Evolutionary conservation across 2,888 invertebrate species (phyloP).

Genomic region (Hypena proboscidalis): DNA sequence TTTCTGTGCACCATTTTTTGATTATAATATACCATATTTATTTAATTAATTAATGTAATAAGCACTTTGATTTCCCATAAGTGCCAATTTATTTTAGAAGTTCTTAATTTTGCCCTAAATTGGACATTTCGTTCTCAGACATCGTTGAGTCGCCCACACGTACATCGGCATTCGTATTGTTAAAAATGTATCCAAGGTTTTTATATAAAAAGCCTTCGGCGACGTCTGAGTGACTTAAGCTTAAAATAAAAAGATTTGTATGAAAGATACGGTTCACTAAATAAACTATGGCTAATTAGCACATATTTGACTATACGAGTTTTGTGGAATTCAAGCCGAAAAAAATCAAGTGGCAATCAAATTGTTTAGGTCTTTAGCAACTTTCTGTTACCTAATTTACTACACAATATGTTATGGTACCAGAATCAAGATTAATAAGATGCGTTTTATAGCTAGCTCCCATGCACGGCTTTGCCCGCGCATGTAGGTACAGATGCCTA

Average conservation of each 20-base stretch:
- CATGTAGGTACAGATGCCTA: too few relatives aligned
- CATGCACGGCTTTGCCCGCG: too few relatives aligned
- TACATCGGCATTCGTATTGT: constrained; percentile 27
- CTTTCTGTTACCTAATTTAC: constrained; percentile 30
- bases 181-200: constrained; percentile 38
- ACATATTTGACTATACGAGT: constrained; percentile 42
- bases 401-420: constrained; percentile 21
- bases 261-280: constrained; percentile 34
- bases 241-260: constrained; percentile 28
- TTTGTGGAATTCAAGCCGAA: constrained; percentile 46
- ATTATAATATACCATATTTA: constrained; percentile 2
- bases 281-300: constrained; percentile 41
- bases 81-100: neutral
- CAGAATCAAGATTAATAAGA: too few relatives aligned
- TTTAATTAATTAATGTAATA: constrained; percentile 1
- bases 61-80: neutral
- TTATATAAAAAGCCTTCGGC: constrained; percentile 29
- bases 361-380: constrained; percentile 51
- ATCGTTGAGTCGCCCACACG: constrained; percentile 25
- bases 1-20: neutral
- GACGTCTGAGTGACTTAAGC: constrained; percentile 32
- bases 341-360: constrained; percentile 54
- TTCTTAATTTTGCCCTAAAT: constrained; percentile 20
- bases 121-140: constrained; percentile 20
- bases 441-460: too few relatives aligned